Base-by-base conservation (phyloP, 2,797 vertebrate genomes). In the Psittacula derbiana region DNA sequence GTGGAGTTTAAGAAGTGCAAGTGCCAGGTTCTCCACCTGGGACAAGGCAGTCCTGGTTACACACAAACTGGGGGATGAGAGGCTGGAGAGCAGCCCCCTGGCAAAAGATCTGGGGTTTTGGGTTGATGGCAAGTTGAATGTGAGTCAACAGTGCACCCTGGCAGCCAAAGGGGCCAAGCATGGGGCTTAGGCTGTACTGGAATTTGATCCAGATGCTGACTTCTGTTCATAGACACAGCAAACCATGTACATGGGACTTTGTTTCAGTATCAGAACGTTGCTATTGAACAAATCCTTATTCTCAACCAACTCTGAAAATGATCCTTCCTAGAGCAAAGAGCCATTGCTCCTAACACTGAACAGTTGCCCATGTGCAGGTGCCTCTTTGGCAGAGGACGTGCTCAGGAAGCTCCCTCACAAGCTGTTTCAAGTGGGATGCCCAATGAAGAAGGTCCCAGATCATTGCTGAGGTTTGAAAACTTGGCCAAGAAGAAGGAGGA, bases 171-270 rank as follows among this genome's bases (percentile, higher is more conserved):
- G 31, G 13, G 53, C 53, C 20, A 57, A 23, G 31, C n/a, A 2
- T 18, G 31, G 25, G 23, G 88, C 76, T 80, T 55, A 52, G 61
- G 5, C 19, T 64, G 11, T 38, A 40, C 5, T 55, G 24, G 2
- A 30, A 46, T 75, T 88, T 88, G 75, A 27, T 66, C 21, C 25
- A 79, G 33, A 20, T 58, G 8, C 17, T 65, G 46, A 30, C n/a
- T 78, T 47, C 62, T 44, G 31, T 57, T 43, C 38, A 33, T 3
- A 71, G 57, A 30, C 17, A 21, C 17, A 66, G 41, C 8, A 38
- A 53, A 60, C 30, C 6, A 20, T 8, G 1, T 49, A 30, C 0
- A 0, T 15, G 8, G 33, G 24, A 43, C 15, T 61, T 72, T 55
- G 19, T 36, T 87, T 30, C 20, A 13, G 21, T 46, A 69, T 4